Base-by-base conservation (phyloP, 2,113 vertebrate genomes). In the Sebastes schlegelii region DNA sequence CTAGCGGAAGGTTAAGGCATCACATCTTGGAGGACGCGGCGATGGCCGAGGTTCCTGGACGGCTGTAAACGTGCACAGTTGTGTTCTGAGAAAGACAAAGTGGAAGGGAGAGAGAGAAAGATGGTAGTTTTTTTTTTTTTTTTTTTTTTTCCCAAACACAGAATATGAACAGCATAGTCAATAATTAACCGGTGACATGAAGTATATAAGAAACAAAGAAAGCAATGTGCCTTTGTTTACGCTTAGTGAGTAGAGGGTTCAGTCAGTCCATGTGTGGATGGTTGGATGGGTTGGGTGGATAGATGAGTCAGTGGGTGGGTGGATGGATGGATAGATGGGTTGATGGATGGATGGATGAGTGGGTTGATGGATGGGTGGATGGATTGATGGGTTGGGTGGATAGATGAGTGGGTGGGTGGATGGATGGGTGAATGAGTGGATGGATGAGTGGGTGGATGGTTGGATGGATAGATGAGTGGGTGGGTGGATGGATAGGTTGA, bases 11-110 rank as follows among this genome's bases (percentile, higher is more conserved):
- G 63, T 61, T 10, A 61, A 80, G 49, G 74, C 73, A 54, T 95
- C 77, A 96, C 87, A 95, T 96, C 88, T 96, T 96, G 14, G 95
- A 95, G 55, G 93, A 48, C 0, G 94, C 86, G 0, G 89, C 63
- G 2, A 95, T 4, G 40, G 93, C 74, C 0, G 94, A 90, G 0
- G 90, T 80, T 77, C 92, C 94, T 67, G 93, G 90, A 61, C 88
- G 92, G 69, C 74, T 91, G 86, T 95, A 96, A 26, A 95, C 91
- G 2, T 62, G 94, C 9, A 93, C 46, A 0, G 45, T 6, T 0
- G 85, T 6, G 21, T 86, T 92, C 95, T 96, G 79, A n/a, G 17
- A 49, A 48, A 76, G 16, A 65, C 1, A 69, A 23, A 73, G 40
- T 21, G 0, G 49, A 46, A 76, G 16, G 42, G 26, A 19, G 6